Evolutionary conservation across 2,797 vertebrate genomes (phyloP), one percentile per base, ranked within the genome.

Genomic region (Eulemur albifrons): DNA sequence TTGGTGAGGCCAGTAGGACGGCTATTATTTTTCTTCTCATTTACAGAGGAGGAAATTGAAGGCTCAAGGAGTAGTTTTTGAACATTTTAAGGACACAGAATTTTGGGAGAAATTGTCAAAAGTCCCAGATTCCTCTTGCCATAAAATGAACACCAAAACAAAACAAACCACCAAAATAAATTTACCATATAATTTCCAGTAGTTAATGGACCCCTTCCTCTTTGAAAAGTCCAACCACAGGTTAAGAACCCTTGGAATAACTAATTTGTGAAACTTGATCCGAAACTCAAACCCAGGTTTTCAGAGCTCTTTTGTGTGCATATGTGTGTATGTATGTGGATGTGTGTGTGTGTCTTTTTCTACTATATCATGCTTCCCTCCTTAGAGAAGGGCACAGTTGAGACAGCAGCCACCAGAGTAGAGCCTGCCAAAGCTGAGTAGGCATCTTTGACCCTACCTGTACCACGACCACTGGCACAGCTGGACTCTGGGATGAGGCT

Each of bases 71-170:
- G 35, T 27, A 59, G 23, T 80, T 95, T 25, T 89, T 97, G 57
- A 80, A 84, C n/a, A 85, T 89, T 93, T 88, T 61, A 70, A 93
- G 82, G 61, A 40, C 6, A 57, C 32, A 65, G 59, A 83, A 52
- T 82, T 63, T 93, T 84, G 90, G 67, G 38, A 69, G 38, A 90
- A 89, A 95, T 32, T 81, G 14, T 84, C 84, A 75, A 90, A 94
- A 82, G n/a, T 90, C 27, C 43, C 23, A 12, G 61, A 65, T 27
- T 67, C 23, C 18, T 59, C 65, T 93, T 93, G n/a, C 67, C 20
- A 35, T 84, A 84, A 85, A 87, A 83, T 77, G 43, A 79, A 89
- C 13, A 63, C 17, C 52, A 86, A 65, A 86, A 67, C 38, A 52
- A 75, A 80, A 80, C 27, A 59, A 45, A 18, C 21, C 32, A 54